A percentile compares a stretch with the other conserved stretches of the same genome.
Conservation (phyloP, 1,140 invertebrate species). For the Oryctes rhinoceros region DNA sequence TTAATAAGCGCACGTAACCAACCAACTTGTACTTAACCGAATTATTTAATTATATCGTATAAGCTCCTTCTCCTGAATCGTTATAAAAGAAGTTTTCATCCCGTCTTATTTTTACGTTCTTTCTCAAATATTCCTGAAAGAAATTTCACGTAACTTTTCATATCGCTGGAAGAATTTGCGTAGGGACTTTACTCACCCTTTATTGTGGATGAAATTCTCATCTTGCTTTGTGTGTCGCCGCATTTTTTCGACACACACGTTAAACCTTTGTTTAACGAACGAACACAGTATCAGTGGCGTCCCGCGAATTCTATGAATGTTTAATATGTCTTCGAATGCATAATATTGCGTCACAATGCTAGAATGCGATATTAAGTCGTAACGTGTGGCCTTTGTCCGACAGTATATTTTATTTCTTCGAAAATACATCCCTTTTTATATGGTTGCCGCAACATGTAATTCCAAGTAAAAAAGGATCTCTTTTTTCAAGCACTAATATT, state of each 20-base stretch:
- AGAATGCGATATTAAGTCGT: background rate
- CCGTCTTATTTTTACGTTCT: background rate
- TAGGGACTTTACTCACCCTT: background rate
- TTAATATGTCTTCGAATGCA: background rate
- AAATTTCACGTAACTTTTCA: conserved; percentile 14
- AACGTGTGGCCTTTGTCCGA: no score
- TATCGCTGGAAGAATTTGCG: background rate
- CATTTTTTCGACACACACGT: background rate
- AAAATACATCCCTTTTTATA: no score
- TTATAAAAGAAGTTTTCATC: background rate
- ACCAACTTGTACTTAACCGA: no score
- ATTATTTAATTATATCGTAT: background rate
- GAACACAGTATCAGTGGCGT: conserved; percentile 12
- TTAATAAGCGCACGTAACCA: no score
- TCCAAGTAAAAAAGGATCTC: no score
- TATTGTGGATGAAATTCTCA: background rate
- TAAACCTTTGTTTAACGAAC: no score
- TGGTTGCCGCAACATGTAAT: no score
- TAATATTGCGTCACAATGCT: background rate
- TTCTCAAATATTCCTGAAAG: background rate
- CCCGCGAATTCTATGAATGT: conserved; percentile 1
- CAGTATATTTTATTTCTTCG: no score
- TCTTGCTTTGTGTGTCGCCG: background rate
- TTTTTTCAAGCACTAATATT: no score
- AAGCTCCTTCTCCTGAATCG: background rate